phyloP scores from a whole-genome alignment of 2,797 vertebrate genomes.

The Arvicola amphibius region DNA sequence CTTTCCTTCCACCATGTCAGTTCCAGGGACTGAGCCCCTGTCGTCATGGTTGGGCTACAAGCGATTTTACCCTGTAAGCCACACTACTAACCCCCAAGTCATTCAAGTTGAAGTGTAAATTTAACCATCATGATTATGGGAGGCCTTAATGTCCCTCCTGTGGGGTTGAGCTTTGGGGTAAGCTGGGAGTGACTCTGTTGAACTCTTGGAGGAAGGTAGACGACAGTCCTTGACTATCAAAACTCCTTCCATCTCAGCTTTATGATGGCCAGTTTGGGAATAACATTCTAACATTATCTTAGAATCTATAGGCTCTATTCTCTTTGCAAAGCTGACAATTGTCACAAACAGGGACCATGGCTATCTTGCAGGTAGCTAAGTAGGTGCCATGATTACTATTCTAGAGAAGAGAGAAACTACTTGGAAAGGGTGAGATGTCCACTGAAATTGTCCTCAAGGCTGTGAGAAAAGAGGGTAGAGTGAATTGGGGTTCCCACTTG shows the following conservation, averaged over 20 bases:
- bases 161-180: not conserved
- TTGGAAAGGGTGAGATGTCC: not conserved
- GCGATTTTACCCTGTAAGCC: not conserved
- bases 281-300: not conserved
- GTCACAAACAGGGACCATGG: not conserved
- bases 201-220: not conserved
- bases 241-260: not conserved
- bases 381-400: not conserved
- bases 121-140: not conserved
- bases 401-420: not conserved
- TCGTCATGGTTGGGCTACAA: not conserved
- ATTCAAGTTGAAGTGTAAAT: not conserved
- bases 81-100: not conserved
- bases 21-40: not conserved
- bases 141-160: not conserved
- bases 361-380: not conserved
- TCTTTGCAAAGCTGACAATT: not conserved
- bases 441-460: not conserved
- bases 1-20: not conserved
- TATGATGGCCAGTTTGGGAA: not conserved
- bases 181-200: not conserved
- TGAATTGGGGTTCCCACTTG: fast-evolving
- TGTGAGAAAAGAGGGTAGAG: not conserved
- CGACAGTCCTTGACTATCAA: not conserved
- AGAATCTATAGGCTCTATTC: not conserved